phyloP scores from a whole-genome alignment of 2,113 vertebrate genomes.

The Malurus elegans region DNA sequence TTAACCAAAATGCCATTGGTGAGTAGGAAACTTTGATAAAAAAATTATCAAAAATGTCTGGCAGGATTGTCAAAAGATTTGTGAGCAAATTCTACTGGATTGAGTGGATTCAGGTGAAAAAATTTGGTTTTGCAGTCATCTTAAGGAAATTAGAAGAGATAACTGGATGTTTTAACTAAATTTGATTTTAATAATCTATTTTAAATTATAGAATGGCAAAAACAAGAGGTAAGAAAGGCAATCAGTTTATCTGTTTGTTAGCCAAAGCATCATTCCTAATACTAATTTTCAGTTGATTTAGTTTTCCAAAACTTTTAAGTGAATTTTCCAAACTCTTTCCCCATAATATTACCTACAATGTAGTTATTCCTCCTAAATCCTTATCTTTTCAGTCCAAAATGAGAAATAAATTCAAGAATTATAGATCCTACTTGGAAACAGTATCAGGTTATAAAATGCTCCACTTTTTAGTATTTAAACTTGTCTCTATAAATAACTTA shows the following conservation, averaged over 20 bases:
- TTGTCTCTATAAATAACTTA: neutral
- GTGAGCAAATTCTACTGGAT: neutral
- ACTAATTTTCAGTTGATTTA: neutral
- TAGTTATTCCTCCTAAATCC: neutral
- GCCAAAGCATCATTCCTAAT: neutral
- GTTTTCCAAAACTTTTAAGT: neutral
- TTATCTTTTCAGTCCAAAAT: neutral
- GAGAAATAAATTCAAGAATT: neutral
- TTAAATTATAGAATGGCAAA: neutral
- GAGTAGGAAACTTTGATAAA: neutral
- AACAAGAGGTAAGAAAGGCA: neutral
- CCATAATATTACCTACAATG: neutral
- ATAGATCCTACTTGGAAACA: neutral
- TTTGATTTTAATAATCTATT: neutral
- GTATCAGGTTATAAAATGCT: neutral
- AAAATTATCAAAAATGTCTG: neutral
- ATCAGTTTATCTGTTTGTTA: neutral
- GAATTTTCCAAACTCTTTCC: neutral
- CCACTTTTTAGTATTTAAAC: neutral
- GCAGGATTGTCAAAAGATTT: neutral
- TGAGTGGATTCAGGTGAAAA: neutral
- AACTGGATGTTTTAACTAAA: neutral
- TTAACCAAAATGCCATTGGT: constrained; percentile 66
- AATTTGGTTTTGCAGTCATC: neutral
- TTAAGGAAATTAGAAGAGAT: neutral